Evolutionary conservation across 2,113 vertebrate species (phyloP), one percentile per base, ranked within the genome.

Genomic region (Platichthys flesus): DNA sequence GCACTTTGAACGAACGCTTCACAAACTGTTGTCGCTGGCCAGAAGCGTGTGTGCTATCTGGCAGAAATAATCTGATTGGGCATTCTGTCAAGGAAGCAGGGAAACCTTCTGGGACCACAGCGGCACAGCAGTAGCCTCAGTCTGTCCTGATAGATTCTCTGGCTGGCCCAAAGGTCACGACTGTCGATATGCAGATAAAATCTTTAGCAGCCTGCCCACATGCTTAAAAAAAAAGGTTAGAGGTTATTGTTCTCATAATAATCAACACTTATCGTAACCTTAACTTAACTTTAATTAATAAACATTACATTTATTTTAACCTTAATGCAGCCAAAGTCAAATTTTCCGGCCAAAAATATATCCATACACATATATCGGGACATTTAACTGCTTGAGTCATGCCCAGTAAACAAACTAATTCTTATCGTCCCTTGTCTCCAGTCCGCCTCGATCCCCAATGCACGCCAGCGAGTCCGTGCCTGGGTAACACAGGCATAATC

Each of bases 401-500:
- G 14, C 54, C 65, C 37, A 52, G 35, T 78, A 89, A 81, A 86
- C 76, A 78, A 55, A 82, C 28, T 31, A 51, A 68, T 54, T 37
- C 24, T 65, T 68, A 59, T 55, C 31, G 56, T 79, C 83, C 84
- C 76, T 63, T 24, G 28, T 74, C 76, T 81, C 76, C 76, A 79
- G 74, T 88, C 72, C 54, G 7, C 16, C 35, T 54, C 40, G 59
- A 74, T 83, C 62, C 71, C 83, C 69, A 31, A 31, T 31, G 31
- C 31, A 31, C 31, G 6, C 6, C 31, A 31, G 76, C 2, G 23
- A 45, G 56, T 70, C 28, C 28, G 78, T 79, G 85, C 89, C 65
- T 5, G 42, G 87, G 66, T 74, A 83, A 60, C 82, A 75, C 72
- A 86, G 75, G 45, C 71, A 4, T 69, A 88, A 86, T 89, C 81